Percentiles rank a stretch among this genome's conserved stretches.
phyloP scores from a whole-genome alignment of 1,140 invertebrate genomes.

The Pararge aegeria region DNA sequence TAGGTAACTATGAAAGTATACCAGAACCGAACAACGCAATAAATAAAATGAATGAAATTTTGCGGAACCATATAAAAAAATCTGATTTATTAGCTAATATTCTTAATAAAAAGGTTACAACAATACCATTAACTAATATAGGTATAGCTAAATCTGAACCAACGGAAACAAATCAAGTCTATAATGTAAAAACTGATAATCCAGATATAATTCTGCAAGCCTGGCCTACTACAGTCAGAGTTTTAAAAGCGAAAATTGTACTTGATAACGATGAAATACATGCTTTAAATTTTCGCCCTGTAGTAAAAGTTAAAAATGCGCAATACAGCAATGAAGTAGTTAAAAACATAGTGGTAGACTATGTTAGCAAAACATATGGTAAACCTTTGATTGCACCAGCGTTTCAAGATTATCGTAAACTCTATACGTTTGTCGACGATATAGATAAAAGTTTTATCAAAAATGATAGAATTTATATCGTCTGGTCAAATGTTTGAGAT shows the following conservation, averaged over 20 bases:
- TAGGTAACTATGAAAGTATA: not conserved
- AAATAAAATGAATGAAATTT: not conserved
- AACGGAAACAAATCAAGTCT: not conserved
- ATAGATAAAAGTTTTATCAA: constrained; percentile 6
- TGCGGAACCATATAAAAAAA: not conserved
- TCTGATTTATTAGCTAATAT: not conserved
- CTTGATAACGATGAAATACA: constrained; percentile 12
- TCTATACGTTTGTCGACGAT: constrained; percentile 11
- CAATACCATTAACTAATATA: constrained; percentile 12
- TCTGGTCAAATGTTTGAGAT: constrained; percentile 28
- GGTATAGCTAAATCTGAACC: constrained; percentile 17
- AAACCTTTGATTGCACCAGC: constrained; percentile 20
- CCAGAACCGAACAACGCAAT: not conserved
- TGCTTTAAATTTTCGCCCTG: constrained; percentile 22
- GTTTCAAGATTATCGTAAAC: constrained; percentile 7
- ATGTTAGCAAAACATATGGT: constrained; percentile 22
- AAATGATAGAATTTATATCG: constrained; percentile 13
- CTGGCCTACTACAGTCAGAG: constrained; percentile 23
- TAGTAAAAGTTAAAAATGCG: constrained; percentile 7
- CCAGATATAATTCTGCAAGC: constrained; percentile 22
- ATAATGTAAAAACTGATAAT: constrained; percentile 20
- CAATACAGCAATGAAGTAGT: constrained; percentile 6
- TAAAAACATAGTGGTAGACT: constrained; percentile 7
- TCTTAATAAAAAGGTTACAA: not conserved
- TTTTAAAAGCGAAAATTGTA: constrained; percentile 22